Evolutionary conservation across 2,113 vertebrate genomes (phyloP).

Genomic region (Rhinoderma darwinii): DNA sequence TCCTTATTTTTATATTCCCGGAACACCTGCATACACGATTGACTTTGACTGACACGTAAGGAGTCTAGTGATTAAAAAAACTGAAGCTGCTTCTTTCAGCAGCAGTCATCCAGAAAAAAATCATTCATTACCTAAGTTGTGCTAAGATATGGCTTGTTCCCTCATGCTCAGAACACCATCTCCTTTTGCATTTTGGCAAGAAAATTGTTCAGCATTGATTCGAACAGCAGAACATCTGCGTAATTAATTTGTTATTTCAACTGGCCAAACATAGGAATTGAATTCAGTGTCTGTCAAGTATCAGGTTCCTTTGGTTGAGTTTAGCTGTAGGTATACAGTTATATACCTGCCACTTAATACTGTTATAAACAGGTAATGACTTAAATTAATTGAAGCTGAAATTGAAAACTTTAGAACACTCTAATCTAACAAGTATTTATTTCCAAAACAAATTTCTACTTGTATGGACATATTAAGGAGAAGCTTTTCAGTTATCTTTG

Average conservation of each 20-base stretch:
- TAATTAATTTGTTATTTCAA: constrained; percentile 55
- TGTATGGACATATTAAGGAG: not conserved
- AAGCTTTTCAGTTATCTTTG: constrained; percentile 6
- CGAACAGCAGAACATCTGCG: constrained; percentile 47
- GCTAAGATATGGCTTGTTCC: constrained; percentile 46
- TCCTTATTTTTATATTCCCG: constrained; percentile 19
- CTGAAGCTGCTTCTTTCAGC: constrained; percentile 35
- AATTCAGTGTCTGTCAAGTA: constrained; percentile 49
- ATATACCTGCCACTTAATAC: constrained; percentile 22
- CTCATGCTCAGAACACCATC: constrained; percentile 40
- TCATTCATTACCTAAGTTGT: constrained; percentile 33
- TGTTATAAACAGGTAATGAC: constrained; percentile 37
- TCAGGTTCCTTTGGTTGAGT: constrained; percentile 8
- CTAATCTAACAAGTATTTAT: constrained; percentile 25
- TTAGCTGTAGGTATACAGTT: constrained; percentile 6
- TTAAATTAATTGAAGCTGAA: constrained; percentile 40
- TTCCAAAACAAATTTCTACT: constrained; percentile 36
- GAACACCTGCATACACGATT: constrained; percentile 33
- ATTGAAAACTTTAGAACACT: constrained; percentile 20
- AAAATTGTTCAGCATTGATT: constrained; percentile 46
- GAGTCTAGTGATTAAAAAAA: constrained; percentile 30
- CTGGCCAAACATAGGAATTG: constrained; percentile 53
- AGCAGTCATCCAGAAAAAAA: constrained; percentile 54
- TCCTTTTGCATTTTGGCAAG: constrained; percentile 52
- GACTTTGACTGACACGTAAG: constrained; percentile 33